Percentiles rank a stretch among this genome's conserved stretches.
phyloP scores from a whole-genome alignment of 2,797 vertebrate species.

The Notolepis coatsorum region DNA sequence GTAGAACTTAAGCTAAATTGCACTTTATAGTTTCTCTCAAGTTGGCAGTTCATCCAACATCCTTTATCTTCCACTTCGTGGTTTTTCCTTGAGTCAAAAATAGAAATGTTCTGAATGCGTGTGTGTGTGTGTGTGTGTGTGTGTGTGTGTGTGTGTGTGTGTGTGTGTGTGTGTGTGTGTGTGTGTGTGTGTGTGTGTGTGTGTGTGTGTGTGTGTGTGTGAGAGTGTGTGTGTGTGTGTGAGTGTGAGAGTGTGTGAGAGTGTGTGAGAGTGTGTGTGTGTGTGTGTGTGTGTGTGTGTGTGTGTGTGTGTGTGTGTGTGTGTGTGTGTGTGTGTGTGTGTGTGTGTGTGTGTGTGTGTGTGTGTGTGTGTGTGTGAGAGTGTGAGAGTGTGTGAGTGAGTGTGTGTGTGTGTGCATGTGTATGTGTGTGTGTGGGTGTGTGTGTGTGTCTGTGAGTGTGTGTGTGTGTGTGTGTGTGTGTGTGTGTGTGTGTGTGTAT shows the following conservation, averaged over 20 bases:
- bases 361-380: conserved; percentile 59
- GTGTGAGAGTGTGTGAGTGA: conserved; percentile 49
- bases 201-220: conserved; percentile 52
- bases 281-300: conserved; percentile 56
- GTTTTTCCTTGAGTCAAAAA: conserved; percentile 67
- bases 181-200: conserved; percentile 48
- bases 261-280: conserved; percentile 50
- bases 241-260: conserved; percentile 48
- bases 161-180: conserved; percentile 58
- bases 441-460: conserved; percentile 57
- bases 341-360: conserved; percentile 52
- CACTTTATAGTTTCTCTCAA: conserved; percentile 57
- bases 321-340: conserved; percentile 48
- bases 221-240: conserved; percentile 59
- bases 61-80: conserved; percentile 67
- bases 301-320: conserved; percentile 58
- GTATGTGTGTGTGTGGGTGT: conserved; percentile 56
- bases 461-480: conserved; percentile 49
- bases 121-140: conserved; percentile 50
- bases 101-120: conserved; percentile 69
- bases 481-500: conserved; percentile 54
- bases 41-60: conserved; percentile 53
- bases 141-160: conserved; percentile 56
- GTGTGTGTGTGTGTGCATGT: conserved; percentile 50
- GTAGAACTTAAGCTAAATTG: conserved; percentile 59